phyloP scores from a whole-genome alignment of 1,140 invertebrate species.

The Orussus abietinus region DNA sequence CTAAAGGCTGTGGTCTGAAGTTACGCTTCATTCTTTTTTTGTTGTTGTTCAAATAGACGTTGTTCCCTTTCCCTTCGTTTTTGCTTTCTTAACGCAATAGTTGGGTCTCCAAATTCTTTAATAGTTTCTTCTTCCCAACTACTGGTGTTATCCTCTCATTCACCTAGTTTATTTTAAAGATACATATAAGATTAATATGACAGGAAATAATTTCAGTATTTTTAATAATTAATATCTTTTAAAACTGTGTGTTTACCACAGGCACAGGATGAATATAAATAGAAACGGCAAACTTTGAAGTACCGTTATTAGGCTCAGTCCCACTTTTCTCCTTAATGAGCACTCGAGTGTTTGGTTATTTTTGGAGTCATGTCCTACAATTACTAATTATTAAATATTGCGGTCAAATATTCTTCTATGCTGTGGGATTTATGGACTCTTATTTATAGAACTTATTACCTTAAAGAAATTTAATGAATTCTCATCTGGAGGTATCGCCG shows the following conservation, averaged over 20 bases:
- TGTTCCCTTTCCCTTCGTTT: constrained; percentile 49
- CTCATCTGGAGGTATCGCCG: constrained; percentile 34
- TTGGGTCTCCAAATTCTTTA: constrained; percentile 47
- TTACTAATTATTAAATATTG: neutral
- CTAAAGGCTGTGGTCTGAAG: constrained; percentile 41
- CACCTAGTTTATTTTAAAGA: constrained; percentile 40
- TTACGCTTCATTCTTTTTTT: constrained; percentile 48
- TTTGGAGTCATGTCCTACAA: constrained; percentile 54
- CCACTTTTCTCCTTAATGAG: constrained; percentile 41
- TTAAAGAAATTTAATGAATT: constrained; percentile 52
- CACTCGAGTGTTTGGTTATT: constrained; percentile 54
- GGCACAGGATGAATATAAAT: constrained; percentile 33
- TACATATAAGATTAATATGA: constrained; percentile 17
- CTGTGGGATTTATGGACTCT: neutral
- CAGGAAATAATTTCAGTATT: constrained; percentile 2
- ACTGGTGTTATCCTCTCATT: constrained; percentile 53
- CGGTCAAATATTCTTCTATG: neutral
- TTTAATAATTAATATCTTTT: constrained; percentile 8
- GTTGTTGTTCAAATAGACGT: constrained; percentile 50
- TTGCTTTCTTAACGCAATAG: constrained; percentile 48
- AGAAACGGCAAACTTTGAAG: constrained; percentile 42
- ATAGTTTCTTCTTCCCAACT: constrained; percentile 54
- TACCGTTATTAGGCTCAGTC: constrained; percentile 19
- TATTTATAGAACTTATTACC: constrained; percentile 24
- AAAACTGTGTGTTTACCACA: neutral